Conservation (phyloP, 2,113 vertebrate genomes). For the Xiphophorus maculatus region DNA sequence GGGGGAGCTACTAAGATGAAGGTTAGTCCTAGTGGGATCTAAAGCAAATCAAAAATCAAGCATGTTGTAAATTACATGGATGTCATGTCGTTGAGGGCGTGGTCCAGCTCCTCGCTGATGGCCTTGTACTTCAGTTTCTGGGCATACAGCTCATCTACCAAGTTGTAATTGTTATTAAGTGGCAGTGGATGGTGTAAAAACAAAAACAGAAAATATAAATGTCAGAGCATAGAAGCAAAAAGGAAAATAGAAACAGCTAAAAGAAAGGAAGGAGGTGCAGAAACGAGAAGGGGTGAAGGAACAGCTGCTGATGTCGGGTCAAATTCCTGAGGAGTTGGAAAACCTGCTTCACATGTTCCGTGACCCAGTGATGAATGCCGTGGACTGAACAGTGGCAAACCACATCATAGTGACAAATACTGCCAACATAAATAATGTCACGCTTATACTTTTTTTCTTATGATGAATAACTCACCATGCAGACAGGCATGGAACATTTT, state of each 20-base stretch:
- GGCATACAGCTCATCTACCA: conserved; percentile 95
- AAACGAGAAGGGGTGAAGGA: conserved; percentile 47
- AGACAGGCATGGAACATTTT: conserved; percentile 10
- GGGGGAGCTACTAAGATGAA: conserved; percentile 40
- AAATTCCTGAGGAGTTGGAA: conserved; percentile 73
- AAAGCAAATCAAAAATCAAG: conserved; percentile 41
- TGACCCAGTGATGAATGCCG: conserved; percentile 33
- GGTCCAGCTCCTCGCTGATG: conserved; percentile 99
- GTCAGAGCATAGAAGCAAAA: conserved; percentile 57
- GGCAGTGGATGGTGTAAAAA: conserved; percentile 26
- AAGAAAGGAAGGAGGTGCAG: conserved; percentile 28
- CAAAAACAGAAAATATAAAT: conserved; percentile 25
- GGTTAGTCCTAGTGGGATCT: conserved; percentile 13
- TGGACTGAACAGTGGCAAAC: conserved; percentile 35
- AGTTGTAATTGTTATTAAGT: conserved; percentile 43
- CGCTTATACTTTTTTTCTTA: background rate
- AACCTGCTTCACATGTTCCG: conserved; percentile 55
- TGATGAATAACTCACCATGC: background rate
- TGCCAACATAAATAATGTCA: conserved; percentile 40
- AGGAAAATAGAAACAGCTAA: conserved; percentile 15
- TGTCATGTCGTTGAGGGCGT: conserved; percentile 99
- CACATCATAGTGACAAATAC: conserved; percentile 39
- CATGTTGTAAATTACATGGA: conserved; percentile 92
- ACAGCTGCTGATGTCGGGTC: conserved; percentile 55
- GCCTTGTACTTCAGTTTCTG: conserved; percentile 99